Conservation (phyloP, 2,888 invertebrate genomes). For the Deladenus siricidicola region DNA sequence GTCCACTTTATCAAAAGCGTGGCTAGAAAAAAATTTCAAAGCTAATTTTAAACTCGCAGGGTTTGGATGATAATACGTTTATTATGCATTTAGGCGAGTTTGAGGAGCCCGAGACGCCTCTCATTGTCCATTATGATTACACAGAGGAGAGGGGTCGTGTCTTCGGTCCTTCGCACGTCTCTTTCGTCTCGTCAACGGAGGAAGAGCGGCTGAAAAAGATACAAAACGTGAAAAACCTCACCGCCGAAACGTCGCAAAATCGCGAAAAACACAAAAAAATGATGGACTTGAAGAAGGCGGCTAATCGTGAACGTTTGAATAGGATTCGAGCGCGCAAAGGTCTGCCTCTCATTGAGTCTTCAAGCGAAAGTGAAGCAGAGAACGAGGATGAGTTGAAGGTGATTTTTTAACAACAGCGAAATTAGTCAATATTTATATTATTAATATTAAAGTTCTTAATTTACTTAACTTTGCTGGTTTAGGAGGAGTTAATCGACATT, state of each 20-base stretch:
- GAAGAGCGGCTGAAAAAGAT: slow-evolving; percentile 36
- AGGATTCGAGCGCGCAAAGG: slow-evolving; percentile 15
- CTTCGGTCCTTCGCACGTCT: slow-evolving; percentile 42
- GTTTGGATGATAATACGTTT: too few species aligned
- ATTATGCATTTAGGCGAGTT: not conserved
- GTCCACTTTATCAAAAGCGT: too few species aligned
- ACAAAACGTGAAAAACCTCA: slow-evolving; percentile 29
- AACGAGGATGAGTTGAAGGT: slow-evolving; percentile 20
- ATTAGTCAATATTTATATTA: too few species aligned
- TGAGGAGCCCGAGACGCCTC: slow-evolving; percentile 10
- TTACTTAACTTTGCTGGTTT: too few species aligned
- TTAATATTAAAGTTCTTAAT: too few species aligned
- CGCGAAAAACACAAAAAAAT: slow-evolving; percentile 23
- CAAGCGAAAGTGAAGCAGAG: slow-evolving; percentile 10
- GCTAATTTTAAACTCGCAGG: too few species aligned
- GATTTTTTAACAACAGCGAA: not conserved
- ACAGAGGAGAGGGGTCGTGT: slow-evolving; percentile 37
- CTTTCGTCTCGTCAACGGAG: slow-evolving; percentile 31
- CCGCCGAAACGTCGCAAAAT: slow-evolving; percentile 29
- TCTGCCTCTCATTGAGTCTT: slow-evolving; percentile 14
- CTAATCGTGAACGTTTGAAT: slow-evolving; percentile 20
- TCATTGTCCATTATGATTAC: slow-evolving; percentile 37
- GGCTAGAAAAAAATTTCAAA: too few species aligned
- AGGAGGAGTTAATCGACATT: slow-evolving; percentile 20
- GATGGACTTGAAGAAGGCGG: slow-evolving; percentile 12